Percentiles rank a stretch among this genome's conserved stretches.
Conservation (phyloP, 2,113 vertebrate genomes). For the Campylomormyrus numenius region DNA sequence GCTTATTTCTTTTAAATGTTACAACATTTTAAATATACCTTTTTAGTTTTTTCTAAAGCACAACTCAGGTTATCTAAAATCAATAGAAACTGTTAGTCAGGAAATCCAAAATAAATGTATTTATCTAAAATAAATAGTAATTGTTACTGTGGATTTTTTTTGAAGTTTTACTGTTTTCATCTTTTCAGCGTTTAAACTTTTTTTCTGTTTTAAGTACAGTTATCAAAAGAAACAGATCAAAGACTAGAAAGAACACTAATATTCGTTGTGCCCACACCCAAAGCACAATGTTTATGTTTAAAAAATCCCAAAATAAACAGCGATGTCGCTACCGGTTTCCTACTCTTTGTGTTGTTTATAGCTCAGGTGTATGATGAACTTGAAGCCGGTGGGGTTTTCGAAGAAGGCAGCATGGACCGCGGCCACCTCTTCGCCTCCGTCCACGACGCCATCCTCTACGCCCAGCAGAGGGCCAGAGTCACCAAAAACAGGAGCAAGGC, state of each 20-base stretch:
- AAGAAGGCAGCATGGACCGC: slow-evolving; percentile 65
- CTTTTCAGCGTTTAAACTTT: not conserved
- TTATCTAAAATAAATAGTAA: not conserved
- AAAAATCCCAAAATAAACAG: not conserved
- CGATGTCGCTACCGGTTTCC: not conserved
- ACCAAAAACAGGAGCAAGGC: slow-evolving; percentile 29
- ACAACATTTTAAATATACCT: not conserved
- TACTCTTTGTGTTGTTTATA: slow-evolving; percentile 36
- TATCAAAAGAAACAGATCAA: not conserved
- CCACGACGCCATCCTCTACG: slow-evolving; percentile 77
- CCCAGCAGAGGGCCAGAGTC: slow-evolving; percentile 48
- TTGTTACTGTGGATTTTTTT: not conserved
- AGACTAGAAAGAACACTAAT: not conserved
- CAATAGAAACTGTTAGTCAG: not conserved
- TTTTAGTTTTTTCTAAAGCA: not conserved
- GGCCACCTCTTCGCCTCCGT: slow-evolving; percentile 74
- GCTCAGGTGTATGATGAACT: slow-evolving; percentile 85
- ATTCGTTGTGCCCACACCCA: not conserved
- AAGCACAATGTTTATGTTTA: not conserved
- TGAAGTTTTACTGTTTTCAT: not conserved
- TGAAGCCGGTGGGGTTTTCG: slow-evolving; percentile 76
- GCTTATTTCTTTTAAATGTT: not conserved
- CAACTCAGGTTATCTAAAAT: not conserved
- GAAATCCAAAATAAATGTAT: not conserved
- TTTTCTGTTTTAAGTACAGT: not conserved